Evolutionary conservation across 2,797 vertebrate species (phyloP).

Genomic region (Peromyscus aztecus): DNA sequence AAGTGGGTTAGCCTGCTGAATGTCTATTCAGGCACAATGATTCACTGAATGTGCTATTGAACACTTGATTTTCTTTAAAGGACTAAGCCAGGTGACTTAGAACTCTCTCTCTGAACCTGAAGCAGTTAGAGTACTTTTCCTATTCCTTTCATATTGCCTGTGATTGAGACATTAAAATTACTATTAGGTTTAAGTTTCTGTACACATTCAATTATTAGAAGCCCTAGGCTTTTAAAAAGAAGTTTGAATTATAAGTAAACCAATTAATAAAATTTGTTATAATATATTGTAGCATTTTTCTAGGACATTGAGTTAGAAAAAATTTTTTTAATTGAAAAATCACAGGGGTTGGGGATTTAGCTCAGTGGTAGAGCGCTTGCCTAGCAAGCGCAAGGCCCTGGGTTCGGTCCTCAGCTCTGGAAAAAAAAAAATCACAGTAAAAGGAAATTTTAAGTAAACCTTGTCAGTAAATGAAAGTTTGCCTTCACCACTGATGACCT

Average conservation of each 20-base stretch:
- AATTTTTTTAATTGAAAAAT: not conserved
- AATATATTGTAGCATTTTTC: not conserved
- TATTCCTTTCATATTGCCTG: conserved; percentile 42
- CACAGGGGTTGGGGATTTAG: too few species aligned
- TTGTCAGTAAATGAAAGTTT: not conserved
- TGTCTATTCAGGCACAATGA: conserved; percentile 28
- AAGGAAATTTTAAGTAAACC: not conserved
- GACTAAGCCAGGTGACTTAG: conserved; percentile 73
- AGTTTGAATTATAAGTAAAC: conserved; percentile 30
- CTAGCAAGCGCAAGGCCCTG: too few species aligned
- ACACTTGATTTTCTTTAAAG: conserved; percentile 66
- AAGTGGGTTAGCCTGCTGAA: conserved; percentile 1
- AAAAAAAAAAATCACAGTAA: not conserved
- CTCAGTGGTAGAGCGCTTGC: too few species aligned
- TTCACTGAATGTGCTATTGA: conserved; percentile 60
- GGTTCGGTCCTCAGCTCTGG: too few species aligned
- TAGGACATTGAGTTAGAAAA: not conserved
- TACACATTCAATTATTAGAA: not conserved
- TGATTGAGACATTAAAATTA: conserved; percentile 32
- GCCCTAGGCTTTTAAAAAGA: conserved; percentile 22
- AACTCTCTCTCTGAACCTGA: conserved; percentile 34
- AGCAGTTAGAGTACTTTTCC: not conserved
- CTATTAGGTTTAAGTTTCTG: conserved; percentile 6
- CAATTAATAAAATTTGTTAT: not conserved
- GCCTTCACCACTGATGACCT: not conserved